phyloP scores from a whole-genome alignment of 2,888 invertebrate species.

The Chydorus sphaericus region DNA sequence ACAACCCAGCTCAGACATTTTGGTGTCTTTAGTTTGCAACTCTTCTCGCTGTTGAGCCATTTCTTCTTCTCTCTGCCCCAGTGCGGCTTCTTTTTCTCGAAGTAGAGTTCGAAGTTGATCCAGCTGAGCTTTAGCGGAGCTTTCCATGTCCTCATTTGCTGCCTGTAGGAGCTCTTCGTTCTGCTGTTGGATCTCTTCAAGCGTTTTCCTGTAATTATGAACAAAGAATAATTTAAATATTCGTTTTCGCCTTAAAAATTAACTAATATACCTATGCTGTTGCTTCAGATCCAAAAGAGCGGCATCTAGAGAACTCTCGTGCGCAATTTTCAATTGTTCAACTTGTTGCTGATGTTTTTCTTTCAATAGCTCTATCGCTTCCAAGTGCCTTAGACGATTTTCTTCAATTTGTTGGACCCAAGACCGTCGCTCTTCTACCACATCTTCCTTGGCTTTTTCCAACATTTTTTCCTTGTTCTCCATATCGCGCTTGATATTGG shows the following conservation, averaged over 20 bases:
- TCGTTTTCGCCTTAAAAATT: not conserved
- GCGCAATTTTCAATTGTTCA: not conserved
- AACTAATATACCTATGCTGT: not conserved
- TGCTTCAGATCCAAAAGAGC: not conserved
- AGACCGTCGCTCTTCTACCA: constrained; percentile 17
- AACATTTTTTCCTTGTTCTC: constrained; percentile 19
- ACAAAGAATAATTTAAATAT: not conserved
- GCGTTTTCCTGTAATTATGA: not conserved
- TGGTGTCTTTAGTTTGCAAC: not conserved
- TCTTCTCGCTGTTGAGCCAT: not conserved
- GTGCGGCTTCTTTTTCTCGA: not conserved
- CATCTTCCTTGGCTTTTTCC: constrained; percentile 28
- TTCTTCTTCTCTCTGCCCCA: not conserved
- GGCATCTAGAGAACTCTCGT: not conserved
- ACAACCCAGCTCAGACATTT: not conserved
- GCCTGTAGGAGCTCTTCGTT: constrained; percentile 8
- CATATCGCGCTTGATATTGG: constrained; percentile 13
- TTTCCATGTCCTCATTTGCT: constrained; percentile 6
- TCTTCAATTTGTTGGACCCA: constrained; percentile 15
- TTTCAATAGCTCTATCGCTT: constrained; percentile 11
- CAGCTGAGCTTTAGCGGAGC: not conserved
- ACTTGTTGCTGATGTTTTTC: not conserved
- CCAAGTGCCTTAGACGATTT: constrained; percentile 14
- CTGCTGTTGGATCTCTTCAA: constrained; percentile 5
- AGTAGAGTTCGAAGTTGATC: not conserved